These are phyloP conservation scores for Athetis lepigone DNA, from an alignment of 2,888 invertebrate species.

Conservation along the genomic window DNA sequence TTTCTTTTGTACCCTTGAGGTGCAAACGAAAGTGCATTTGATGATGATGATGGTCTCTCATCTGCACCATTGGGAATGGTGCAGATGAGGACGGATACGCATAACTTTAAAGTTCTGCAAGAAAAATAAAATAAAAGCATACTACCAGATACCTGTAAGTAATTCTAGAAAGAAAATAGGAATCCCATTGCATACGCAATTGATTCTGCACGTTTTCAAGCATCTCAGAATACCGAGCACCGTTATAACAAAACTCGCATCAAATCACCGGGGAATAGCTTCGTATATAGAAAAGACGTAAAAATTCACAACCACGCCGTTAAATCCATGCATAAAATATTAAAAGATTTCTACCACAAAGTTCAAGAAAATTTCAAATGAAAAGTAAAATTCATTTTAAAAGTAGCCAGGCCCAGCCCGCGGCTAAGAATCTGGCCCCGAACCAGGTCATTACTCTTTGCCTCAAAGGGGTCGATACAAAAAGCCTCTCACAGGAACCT, in stretches of 20 bases:
- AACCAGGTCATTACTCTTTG: constrained; percentile 71
- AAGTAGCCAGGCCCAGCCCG: constrained; percentile 60
- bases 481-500: constrained; percentile 67
- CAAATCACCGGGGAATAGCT: constrained; percentile 14
- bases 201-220: constrained; percentile 39
- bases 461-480: constrained; percentile 66
- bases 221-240: constrained; percentile 33
- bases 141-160: constrained; percentile 6
- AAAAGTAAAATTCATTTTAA: constrained; percentile 61
- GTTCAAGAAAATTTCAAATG: constrained; percentile 56
- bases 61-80: too few relatives aligned
- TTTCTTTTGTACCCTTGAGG: too few relatives aligned
- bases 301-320: constrained; percentile 36
- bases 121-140: constrained; percentile 3
- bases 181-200: constrained; percentile 24
- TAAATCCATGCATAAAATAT: constrained; percentile 53
- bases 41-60: too few relatives aligned
- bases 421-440: constrained; percentile 66
- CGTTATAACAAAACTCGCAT: constrained; percentile 19
- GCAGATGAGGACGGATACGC: not conserved
- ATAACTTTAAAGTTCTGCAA: not conserved
- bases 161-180: not conserved
- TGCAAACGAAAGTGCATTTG: too few relatives aligned
- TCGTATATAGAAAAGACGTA: constrained; percentile 34
- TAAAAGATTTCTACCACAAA: constrained; percentile 49